Conservation (phyloP, 2,113 vertebrate species). For the Romanogobio albipinnatus region DNA sequence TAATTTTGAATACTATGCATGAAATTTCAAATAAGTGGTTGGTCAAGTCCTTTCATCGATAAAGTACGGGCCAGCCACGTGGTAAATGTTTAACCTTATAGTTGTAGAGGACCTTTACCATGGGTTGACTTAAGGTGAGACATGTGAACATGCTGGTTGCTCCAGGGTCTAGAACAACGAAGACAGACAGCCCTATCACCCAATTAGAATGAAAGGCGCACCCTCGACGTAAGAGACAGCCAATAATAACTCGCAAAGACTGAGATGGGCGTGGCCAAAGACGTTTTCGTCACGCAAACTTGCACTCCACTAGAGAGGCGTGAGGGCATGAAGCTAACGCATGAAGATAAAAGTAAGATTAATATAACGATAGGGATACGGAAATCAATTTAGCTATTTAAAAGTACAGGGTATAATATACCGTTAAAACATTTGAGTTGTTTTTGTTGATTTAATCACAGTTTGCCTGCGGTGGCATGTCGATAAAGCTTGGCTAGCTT, state of each 20-base stretch:
- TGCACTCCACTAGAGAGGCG: background rate
- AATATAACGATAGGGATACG: too few species aligned
- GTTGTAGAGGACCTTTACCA: slow-evolving; percentile 36
- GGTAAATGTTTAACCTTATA: slow-evolving; percentile 30
- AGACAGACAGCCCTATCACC: background rate
- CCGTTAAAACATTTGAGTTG: background rate
- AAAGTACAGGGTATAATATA: background rate
- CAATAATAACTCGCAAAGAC: background rate
- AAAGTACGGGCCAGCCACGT: background rate
- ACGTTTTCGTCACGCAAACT: background rate
- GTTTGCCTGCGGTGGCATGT: background rate
- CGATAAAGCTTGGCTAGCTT: slow-evolving; percentile 50
- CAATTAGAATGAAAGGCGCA: background rate
- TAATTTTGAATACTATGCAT: background rate
- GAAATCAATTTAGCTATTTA: background rate
- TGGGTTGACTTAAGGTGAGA: background rate
- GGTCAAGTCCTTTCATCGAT: background rate
- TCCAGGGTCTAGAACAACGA: background rate
- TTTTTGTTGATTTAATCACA: background rate
- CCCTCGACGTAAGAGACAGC: background rate
- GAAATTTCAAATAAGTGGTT: background rate
- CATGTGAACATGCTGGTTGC: slow-evolving; percentile 12
- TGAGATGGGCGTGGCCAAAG: background rate
- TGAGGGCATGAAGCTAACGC: slow-evolving; percentile 32
- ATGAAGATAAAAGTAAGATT: slow-evolving; percentile 14